Evolutionary conservation across 2,797 vertebrate species (phyloP).

Genomic region (Avahi laniger): DNA sequence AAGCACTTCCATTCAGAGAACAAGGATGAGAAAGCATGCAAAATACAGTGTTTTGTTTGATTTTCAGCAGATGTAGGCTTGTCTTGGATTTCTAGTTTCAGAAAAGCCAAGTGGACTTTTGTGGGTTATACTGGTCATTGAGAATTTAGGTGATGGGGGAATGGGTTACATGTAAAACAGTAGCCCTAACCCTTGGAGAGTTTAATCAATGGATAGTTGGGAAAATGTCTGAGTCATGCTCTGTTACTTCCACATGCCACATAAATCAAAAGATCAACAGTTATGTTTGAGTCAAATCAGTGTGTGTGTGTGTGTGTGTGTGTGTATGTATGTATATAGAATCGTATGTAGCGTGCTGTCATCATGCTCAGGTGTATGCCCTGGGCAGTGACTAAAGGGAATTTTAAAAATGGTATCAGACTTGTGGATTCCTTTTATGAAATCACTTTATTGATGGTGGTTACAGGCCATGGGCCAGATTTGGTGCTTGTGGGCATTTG

Average conservation of each 20-base stretch:
- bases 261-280: neutral
- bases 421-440: slow-evolving; percentile 27
- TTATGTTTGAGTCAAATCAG: neutral
- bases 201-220: neutral
- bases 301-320: neutral
- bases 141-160: neutral
- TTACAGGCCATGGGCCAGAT: slow-evolving; percentile 11
- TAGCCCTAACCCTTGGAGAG: neutral
- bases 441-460: slow-evolving; percentile 30
- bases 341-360: neutral
- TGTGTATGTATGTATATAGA: neutral
- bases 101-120: neutral
- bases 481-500: slow-evolving; percentile 10
- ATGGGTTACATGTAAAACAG: neutral
- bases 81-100: slow-evolving; percentile 30
- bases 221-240: neutral
- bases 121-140: neutral
- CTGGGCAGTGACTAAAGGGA: neutral
- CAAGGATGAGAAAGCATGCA: neutral
- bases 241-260: neutral
- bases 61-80: slow-evolving; percentile 20
- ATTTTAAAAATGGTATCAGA: slow-evolving; percentile 17
- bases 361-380: neutral
- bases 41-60: neutral
- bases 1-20: neutral